Conservation (phyloP, 2,797 vertebrate genomes). For the Thaleichthys pacificus region DNA sequence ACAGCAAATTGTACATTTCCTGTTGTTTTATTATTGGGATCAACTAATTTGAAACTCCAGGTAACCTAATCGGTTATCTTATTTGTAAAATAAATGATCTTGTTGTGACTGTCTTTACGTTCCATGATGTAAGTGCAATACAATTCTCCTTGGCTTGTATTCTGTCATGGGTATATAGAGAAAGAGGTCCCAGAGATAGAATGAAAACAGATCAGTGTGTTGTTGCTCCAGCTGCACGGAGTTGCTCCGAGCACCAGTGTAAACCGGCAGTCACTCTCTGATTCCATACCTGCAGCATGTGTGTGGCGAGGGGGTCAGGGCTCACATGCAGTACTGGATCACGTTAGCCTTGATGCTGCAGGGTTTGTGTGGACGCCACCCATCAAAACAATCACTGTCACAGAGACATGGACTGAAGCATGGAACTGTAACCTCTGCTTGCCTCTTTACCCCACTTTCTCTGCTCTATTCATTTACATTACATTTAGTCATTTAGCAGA, state of each 20-base stretch:
- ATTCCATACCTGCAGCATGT: neutral
- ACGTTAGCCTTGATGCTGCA: neutral
- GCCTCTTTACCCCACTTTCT: no score
- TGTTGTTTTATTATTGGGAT: neutral
- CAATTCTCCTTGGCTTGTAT: neutral
- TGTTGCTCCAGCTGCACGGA: neutral
- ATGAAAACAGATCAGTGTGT: neutral
- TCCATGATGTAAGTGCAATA: neutral
- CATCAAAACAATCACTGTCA: neutral
- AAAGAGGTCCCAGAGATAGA: neutral
- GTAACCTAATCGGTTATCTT: neutral
- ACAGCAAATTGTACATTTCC: no score
- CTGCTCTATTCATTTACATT: no score
- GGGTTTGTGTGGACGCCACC: neutral
- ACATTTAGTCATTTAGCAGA: no score
- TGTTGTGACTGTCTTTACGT: neutral
- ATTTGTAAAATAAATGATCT: neutral
- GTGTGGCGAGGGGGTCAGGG: neutral
- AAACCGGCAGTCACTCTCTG: neutral
- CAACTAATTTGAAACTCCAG: neutral
- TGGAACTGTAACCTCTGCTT: neutral
- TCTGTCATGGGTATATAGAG: neutral
- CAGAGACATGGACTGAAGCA: neutral
- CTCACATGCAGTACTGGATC: neutral
- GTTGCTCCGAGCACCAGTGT: neutral